These are phyloP conservation scores for Esperia sulphurella DNA, from an alignment of 2,888 invertebrate genomes.

Conservation along the genomic window DNA sequence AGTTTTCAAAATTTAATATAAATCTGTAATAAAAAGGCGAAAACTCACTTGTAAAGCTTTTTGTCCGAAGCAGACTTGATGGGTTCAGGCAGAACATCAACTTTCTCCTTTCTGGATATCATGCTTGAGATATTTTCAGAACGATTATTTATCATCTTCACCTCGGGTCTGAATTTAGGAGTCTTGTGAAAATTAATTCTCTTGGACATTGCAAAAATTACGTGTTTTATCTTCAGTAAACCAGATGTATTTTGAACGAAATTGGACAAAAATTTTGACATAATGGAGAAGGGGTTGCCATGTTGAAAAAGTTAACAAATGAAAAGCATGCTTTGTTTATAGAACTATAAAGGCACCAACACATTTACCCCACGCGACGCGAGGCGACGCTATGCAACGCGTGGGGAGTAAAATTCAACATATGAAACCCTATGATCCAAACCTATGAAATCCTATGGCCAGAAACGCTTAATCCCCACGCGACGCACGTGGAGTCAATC, in stretches of 20 bases:
- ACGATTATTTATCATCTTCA: conserved; percentile 44
- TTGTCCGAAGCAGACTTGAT: conserved; percentile 87
- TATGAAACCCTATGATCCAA: too few species aligned
- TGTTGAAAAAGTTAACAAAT: background rate
- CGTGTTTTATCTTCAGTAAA: conserved; percentile 40
- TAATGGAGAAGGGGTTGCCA: conserved; percentile 44
- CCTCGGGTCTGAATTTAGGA: conserved; percentile 65
- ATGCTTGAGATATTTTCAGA: conserved; percentile 34
- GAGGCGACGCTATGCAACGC: too few species aligned
- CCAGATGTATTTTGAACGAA: conserved; percentile 67
- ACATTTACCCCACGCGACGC: too few species aligned
- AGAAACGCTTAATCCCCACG: too few species aligned
- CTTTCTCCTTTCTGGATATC: conserved; percentile 54
- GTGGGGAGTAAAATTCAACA: too few species aligned
- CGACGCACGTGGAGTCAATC: too few species aligned
- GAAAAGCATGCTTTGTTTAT: too few species aligned
- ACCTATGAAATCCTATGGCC: too few species aligned
- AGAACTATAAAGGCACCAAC: too few species aligned
- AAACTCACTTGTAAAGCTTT: conserved; percentile 85
- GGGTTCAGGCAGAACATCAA: conserved; percentile 75
- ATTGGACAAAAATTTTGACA: conserved; percentile 70
- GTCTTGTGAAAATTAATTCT: conserved; percentile 55
- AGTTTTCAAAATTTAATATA: too few species aligned
- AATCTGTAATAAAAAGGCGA: background rate
- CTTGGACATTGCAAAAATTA: conserved; percentile 53